Evolutionary conservation across 2,888 invertebrate species (phyloP), one percentile per base, ranked within the genome.

Genomic region (Megastigmus dorsalis): DNA sequence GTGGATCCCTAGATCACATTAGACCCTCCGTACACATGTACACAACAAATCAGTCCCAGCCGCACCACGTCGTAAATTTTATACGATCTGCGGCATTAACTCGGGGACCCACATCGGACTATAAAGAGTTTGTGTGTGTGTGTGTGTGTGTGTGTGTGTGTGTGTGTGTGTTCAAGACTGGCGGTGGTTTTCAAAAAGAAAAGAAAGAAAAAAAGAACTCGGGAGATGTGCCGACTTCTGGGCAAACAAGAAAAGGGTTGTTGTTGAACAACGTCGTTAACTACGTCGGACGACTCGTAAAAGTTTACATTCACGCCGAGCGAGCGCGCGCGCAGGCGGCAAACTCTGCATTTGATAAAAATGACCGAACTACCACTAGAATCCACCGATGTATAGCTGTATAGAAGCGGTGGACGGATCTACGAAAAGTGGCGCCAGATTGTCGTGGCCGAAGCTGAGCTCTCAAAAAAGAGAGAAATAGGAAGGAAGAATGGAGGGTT

Each of bases 361-460:
- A 52, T 62, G 55, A 38, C 30, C 36, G 54, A 43, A 1, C 41
- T 30, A 28, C 18, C 28, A 59, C 13, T 41, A 15, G n/a, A n/a
- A n/a, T n/a, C n/a, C n/a, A n/a, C n/a, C 41, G 23, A 33, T 33
- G 7, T 33, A 33, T 33, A 33, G 4, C 4, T 33, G 7, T 33
- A 33, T 50, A 38, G 28, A 59, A 3, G 78, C 43, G 74, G 50
- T 48, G 66, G 66, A 59, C 69, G 74, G 66, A 75, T 66, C 54
- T 48, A 50, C 73, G 72, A 74, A 80, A 81, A 81, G 81, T 84
- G 86, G 86, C 86, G 86, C 86, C 86, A 83, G 84, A 80, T 83
- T 83, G 85, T 83, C 85, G 85, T 80, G 80, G 74, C 69, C 60
- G 6, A n/a, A 54, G 50, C 18, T 26, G n/a, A n/a, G 65, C 18